Conservation (phyloP, 2,888 invertebrate species). For the Cantharis nigra region DNA sequence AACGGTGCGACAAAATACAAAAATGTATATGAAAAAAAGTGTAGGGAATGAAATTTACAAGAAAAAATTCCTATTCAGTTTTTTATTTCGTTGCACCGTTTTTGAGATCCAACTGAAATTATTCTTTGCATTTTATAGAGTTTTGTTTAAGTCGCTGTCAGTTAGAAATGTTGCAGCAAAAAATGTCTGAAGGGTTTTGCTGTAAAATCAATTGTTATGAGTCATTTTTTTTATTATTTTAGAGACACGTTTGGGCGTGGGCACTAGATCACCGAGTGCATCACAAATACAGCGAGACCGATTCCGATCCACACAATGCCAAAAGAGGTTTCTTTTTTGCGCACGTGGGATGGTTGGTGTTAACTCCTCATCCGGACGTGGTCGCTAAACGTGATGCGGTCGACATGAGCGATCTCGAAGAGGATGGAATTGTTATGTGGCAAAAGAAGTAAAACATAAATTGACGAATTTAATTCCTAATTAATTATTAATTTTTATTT, state of each 20-base stretch:
- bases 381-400: conserved; percentile 69
- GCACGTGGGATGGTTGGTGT: conserved; percentile 90
- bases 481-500: conserved; percentile 14
- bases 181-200: too few species aligned
- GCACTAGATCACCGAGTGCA: conserved; percentile 86
- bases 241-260: conserved; percentile 86
- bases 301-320: conserved; percentile 84
- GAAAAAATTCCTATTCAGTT: too few species aligned
- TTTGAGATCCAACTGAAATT: too few species aligned
- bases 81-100: too few species aligned
- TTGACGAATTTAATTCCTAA: neutral
- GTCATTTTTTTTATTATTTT: too few species aligned
- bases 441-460: conserved; percentile 63
- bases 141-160: too few species aligned
- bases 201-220: too few species aligned
- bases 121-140: too few species aligned
- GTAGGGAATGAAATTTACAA: too few species aligned
- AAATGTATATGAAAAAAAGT: too few species aligned
- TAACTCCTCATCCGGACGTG: conserved; percentile 82
- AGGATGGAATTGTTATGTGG: conserved; percentile 76
- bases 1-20: too few species aligned
- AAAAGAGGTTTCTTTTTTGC: conserved; percentile 79
- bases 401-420: conserved; percentile 72
- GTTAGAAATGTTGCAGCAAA: too few species aligned
- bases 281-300: conserved; percentile 87